Evolutionary conservation across 2,113 vertebrate species (phyloP).

Genomic region (Haplochromis burtoni): DNA sequence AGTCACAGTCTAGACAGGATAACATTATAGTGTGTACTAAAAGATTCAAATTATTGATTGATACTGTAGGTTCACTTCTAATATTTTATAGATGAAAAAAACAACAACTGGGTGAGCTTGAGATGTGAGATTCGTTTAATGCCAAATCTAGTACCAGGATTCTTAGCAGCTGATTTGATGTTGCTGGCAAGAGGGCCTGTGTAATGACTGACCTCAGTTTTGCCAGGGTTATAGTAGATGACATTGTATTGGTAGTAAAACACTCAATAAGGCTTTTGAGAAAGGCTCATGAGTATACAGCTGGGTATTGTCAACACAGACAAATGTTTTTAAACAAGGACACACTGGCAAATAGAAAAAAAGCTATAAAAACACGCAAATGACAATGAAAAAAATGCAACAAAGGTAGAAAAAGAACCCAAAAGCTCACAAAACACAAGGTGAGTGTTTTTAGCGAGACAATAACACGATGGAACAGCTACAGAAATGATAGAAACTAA

Average conservation of each 20-base stretch:
- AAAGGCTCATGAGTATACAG: background rate
- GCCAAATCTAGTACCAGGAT: background rate
- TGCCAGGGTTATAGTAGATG: background rate
- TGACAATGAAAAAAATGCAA: background rate
- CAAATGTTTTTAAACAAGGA: background rate
- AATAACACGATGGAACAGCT: background rate
- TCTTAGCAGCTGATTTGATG: background rate
- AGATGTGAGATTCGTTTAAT: background rate
- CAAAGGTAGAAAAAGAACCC: background rate
- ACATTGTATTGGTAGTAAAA: background rate
- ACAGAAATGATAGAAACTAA: background rate
- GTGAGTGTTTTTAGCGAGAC: background rate
- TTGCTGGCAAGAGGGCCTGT: background rate
- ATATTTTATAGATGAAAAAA: background rate
- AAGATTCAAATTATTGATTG: background rate
- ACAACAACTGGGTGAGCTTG: background rate
- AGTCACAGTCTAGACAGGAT: background rate
- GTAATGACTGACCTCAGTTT: background rate
- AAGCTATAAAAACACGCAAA: background rate
- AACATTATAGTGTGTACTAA: background rate
- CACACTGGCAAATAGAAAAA: background rate
- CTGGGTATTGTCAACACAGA: background rate
- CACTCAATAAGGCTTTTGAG: background rate
- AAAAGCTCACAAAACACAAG: background rate
- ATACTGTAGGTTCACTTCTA: background rate